phyloP scores from a whole-genome alignment of 2,113 vertebrate genomes.

The Tiliqua scincoides region DNA sequence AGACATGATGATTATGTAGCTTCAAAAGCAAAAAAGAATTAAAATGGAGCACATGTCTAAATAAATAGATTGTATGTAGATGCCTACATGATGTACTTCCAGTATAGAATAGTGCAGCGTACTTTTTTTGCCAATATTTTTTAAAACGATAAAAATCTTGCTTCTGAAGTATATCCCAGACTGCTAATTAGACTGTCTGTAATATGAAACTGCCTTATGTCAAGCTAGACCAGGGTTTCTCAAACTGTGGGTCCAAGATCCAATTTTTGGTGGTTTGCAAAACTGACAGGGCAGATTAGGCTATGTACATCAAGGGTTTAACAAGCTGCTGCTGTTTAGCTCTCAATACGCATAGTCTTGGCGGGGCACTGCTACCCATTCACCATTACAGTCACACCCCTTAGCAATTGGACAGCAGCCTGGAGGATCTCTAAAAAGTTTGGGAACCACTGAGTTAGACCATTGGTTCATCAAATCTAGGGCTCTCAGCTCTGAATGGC shows the following conservation, averaged over 20 bases:
- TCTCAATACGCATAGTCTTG: too few relatives aligned
- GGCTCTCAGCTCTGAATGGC: too few relatives aligned
- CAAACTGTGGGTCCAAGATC: background rate
- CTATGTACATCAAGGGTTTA: too few relatives aligned
- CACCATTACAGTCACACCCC: too few relatives aligned
- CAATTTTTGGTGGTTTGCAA: too few relatives aligned
- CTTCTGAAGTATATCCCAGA: background rate
- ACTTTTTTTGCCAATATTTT: background rate
- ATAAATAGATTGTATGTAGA: background rate
- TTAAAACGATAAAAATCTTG: background rate
- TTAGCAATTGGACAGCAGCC: too few relatives aligned
- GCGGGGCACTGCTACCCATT: too few relatives aligned
- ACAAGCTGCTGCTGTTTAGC: too few relatives aligned
- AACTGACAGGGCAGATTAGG: too few relatives aligned
- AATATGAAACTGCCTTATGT: background rate
- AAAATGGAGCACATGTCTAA: background rate
- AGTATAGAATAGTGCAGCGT: background rate
- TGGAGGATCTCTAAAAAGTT: too few relatives aligned
- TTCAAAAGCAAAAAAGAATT: background rate
- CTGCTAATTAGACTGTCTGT: background rate
- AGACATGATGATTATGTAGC: background rate
- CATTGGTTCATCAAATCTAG: too few relatives aligned
- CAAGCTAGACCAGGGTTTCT: background rate
- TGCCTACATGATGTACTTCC: background rate
- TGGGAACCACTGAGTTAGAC: too few relatives aligned